These are phyloP conservation scores for Pantelozetes paolii DNA, from an alignment of 2,888 invertebrate genomes.

Conservation along the genomic window DNA sequence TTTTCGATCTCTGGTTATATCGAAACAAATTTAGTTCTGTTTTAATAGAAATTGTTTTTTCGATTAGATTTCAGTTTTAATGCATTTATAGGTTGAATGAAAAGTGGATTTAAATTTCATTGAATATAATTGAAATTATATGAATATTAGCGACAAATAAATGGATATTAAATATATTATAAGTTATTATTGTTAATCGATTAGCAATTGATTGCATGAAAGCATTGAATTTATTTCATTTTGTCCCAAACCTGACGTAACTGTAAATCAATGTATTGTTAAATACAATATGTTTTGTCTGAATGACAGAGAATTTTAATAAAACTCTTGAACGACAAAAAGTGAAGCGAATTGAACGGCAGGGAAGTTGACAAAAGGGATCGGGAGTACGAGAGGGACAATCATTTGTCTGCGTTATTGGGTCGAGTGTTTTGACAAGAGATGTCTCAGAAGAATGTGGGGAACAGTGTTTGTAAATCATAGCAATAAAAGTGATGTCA, in stretches of 20 bases:
- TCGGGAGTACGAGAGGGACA: neutral
- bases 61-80: neutral
- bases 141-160: too few species aligned
- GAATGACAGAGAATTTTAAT: constrained; percentile 6
- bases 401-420: neutral
- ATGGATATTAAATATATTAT: too few species aligned
- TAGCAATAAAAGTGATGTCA: constrained; percentile 9
- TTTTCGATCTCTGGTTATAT: neutral
- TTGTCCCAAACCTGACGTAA: neutral
- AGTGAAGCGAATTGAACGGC: constrained; percentile 5
- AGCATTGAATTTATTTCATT: neutral
- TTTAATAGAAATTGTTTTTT: neutral
- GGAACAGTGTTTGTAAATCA: constrained; percentile 20
- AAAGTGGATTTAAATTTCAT: too few species aligned
- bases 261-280: neutral
- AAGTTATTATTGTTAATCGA: too few species aligned
- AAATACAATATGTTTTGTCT: too few species aligned
- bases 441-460: neutral
- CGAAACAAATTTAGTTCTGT: neutral
- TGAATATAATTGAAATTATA: too few species aligned
- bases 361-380: constrained; percentile 5
- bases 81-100: neutral
- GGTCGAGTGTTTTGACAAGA: constrained; percentile 13
- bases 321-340: neutral
- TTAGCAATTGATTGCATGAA: neutral